Base-by-base conservation (phyloP, 2,113 vertebrate species). In the Pachyramphus minor region DNA sequence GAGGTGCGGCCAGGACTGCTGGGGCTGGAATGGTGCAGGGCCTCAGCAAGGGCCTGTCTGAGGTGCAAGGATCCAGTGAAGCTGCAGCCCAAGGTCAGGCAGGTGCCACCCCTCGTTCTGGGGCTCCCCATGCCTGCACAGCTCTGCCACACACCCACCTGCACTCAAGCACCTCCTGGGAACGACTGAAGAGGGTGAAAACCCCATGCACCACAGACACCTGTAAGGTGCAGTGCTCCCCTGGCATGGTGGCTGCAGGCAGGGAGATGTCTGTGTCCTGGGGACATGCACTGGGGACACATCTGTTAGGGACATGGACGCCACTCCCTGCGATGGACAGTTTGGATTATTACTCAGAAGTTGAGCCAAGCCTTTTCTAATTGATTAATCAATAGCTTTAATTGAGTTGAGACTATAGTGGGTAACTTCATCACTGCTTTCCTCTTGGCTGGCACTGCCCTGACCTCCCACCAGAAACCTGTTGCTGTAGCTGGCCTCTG, bases 361-460 rank as follows among this genome's bases (percentile, higher is more conserved):
- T 82, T 63, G 76, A 96, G 86, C 44, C 89, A 89, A 95, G 89
- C 76, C 90, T 93, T 64, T 93, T 87, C 55, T 92, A 96, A 97
- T 95, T 88, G 93, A 97, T 98, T 96, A 97, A 97, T 98, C 97
- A 95, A 97, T 98, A 94, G 49, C 41, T 84, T 97, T 97, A 97
- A 97, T 96, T 97, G 93, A 97, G 93, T 96, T 93, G 82, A 80
- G 82, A 84, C 74, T 91, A 76, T 80, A 95, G 86, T 33, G 62
- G 86, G 82, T 86, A 84, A 62, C 68, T 78, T 73, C 4, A 20
- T 55, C 11, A 10, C 71, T 31, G 42, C 81, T 84, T 49, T 77
- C 45, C 71, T 78, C 42, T 81, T 47, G 25, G 22, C 53, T 24
- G 5, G 42, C 12, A 12, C 41, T 90, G 92, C 87, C 91, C 87